Conservation (phyloP, 2,797 vertebrate genomes). For the Falco naumanni region DNA sequence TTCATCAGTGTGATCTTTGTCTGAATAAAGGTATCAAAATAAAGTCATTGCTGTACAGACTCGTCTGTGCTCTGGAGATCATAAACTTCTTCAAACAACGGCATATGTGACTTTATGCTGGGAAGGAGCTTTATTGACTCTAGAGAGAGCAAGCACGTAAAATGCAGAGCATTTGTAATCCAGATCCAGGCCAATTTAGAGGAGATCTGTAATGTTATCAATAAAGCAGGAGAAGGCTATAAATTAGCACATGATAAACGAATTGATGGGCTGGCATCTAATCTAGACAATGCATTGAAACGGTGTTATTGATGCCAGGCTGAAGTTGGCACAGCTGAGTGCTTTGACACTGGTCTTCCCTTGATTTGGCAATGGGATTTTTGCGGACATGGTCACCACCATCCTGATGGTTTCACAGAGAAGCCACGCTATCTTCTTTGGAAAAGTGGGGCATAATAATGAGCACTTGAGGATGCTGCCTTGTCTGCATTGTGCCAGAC, state of each 20-base stretch:
- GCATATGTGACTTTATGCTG: not conserved
- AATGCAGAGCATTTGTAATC: not conserved
- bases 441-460: not conserved
- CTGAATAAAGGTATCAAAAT: not conserved
- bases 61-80: not conserved
- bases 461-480: not conserved
- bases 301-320: not conserved
- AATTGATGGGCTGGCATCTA: not conserved
- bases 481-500: not conserved
- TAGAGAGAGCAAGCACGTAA: fast-evolving
- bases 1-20: not conserved
- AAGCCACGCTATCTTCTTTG: not conserved
- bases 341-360: not conserved
- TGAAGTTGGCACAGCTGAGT: not conserved
- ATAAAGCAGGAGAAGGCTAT: not conserved
- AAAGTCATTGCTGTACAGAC: not conserved
- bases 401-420: not conserved
- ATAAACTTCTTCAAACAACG: not conserved
- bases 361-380: not conserved
- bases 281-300: not conserved
- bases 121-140: not conserved
- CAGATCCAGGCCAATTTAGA: not conserved
- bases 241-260: not conserved
- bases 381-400: not conserved
- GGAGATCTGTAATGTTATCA: not conserved